phyloP scores from a whole-genome alignment of 2,888 invertebrate genomes.

The Caradrina kadenii region DNA sequence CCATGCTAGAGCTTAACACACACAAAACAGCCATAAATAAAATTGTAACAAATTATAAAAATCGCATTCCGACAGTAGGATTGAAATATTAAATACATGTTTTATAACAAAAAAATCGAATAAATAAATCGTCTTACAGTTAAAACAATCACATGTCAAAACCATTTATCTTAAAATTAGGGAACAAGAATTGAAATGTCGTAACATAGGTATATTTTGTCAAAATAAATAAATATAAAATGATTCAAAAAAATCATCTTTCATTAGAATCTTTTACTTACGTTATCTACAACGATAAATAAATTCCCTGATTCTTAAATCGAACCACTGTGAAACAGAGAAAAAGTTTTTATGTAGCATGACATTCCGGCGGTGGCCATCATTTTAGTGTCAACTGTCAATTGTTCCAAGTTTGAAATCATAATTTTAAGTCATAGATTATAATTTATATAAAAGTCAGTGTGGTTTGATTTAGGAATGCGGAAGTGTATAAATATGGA shows the following conservation, averaged over 20 bases:
- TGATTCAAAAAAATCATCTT: conserved; percentile 33
- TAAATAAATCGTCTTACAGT: conserved; percentile 64
- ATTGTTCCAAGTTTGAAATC: too few relatives aligned
- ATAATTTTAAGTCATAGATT: too few relatives aligned
- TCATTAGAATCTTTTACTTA: conserved; percentile 22
- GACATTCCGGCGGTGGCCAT: too few relatives aligned
- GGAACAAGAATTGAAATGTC: conserved; percentile 47
- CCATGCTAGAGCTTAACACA: conserved; percentile 36
- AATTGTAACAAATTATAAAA: conserved; percentile 57
- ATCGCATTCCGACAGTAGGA: conserved; percentile 37
- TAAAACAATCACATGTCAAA: conserved; percentile 68
- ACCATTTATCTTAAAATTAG: conserved; percentile 59
- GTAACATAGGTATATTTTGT: conserved; percentile 33
- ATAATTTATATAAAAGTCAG: background rate
- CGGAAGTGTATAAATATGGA: conserved; percentile 25
- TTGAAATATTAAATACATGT: conserved; percentile 30
- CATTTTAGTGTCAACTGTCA: too few relatives aligned
- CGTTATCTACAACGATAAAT: conserved; percentile 48
- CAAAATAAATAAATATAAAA: conserved; percentile 22
- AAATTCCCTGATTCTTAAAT: conserved; percentile 3
- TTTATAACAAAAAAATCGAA: conserved; percentile 55
- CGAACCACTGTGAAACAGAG: too few relatives aligned
- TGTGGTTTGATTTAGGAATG: background rate
- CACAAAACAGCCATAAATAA: conserved; percentile 26
- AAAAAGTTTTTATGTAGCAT: background rate